Base-by-base conservation (phyloP, 1,140 invertebrate genomes). In the Bursaphelenchus mucronatus region DNA sequence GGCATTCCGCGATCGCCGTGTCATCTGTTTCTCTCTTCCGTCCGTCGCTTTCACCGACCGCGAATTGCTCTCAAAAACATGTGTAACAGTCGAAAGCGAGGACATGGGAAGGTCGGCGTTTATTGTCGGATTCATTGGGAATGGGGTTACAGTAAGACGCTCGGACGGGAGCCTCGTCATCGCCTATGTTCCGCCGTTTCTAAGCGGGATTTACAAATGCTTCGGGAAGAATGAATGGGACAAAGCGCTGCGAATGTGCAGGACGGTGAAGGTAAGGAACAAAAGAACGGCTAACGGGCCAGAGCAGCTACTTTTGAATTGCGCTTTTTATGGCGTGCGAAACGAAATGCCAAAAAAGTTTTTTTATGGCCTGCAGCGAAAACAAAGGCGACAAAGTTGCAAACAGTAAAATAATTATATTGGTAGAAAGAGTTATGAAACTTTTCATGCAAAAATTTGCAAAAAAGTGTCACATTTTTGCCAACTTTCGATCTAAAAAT, bases 21-120 rank as follows among this genome's bases (percentile, higher is more conserved):
- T 94, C 19, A 87, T 88, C 19, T 87, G 94, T n/a, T 94, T 90
- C 88, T 88, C 89, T 68, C 91, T 89, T 79, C 92, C 92, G 0
- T 86, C 86, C 45, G 86, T 88, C 21, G 85, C 88, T 0, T 89
- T 86, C 72, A 85, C 88, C 30, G 91, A 94, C 83, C 85, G 86
- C 51, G 87, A 88, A 63, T 83, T 93, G 7, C 82, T 89, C 17
- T 79, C 85, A 41, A 85, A 83, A 73, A 88, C 88, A 0, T 81
- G 87, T 40, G 84, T 87, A 50, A 86, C 88, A 41, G 87, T 70
- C 71, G 61, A 65, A 47, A 63, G 70, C 75, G 54, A 70, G 21
- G 68, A 71, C 47, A 17, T 76, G 39, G 72, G 74, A 19, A 79
- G 75, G 53, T 77, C 68, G 13, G 62, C 81, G 4, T 75, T 64